Evolutionary conservation across 2,888 invertebrate species (phyloP).

Genomic region (Diabrotica balteata): DNA sequence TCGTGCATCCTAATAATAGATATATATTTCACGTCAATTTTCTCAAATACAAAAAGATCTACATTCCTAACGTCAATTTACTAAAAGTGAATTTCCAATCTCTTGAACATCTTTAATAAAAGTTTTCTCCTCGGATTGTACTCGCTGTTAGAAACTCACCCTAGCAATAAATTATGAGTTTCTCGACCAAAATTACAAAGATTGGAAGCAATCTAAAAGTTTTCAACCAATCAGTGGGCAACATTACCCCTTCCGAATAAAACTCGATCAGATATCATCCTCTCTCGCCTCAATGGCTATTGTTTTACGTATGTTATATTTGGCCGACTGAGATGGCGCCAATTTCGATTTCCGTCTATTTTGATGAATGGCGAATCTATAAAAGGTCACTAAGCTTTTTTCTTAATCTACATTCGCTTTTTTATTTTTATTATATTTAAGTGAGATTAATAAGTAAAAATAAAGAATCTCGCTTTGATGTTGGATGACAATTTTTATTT

Average conservation of each 20-base stretch:
- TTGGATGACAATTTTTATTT: too few relatives aligned
- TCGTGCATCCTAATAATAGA: too few relatives aligned
- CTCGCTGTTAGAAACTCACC: conserved; percentile 50
- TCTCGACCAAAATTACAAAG: conserved; percentile 59
- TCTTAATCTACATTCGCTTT: too few relatives aligned
- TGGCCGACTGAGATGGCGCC: conserved; percentile 49
- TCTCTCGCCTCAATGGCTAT: conserved; percentile 48
- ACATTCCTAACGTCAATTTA: too few relatives aligned
- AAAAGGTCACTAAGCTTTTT: too few relatives aligned
- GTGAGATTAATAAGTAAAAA: too few relatives aligned
- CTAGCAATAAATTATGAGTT: conserved; percentile 58
- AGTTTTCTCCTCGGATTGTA: conserved; percentile 38
- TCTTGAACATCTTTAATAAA: conserved; percentile 16
- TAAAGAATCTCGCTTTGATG: too few relatives aligned
- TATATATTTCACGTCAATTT: too few relatives aligned
- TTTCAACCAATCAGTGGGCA: conserved; percentile 57
- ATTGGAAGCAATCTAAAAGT: conserved; percentile 59
- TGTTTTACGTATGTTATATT: conserved; percentile 54
- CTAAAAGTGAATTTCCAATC: conserved; percentile 12
- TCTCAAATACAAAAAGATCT: too few relatives aligned
- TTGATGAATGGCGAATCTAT: background rate
- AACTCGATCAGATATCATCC: conserved; percentile 36
- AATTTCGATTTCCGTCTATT: conserved; percentile 17
- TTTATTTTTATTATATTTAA: too few relatives aligned
- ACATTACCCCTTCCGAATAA: conserved; percentile 50